These are phyloP conservation scores for Drosophila atripex DNA, from an alignment of 2,888 invertebrate species.

Conservation along the genomic window DNA sequence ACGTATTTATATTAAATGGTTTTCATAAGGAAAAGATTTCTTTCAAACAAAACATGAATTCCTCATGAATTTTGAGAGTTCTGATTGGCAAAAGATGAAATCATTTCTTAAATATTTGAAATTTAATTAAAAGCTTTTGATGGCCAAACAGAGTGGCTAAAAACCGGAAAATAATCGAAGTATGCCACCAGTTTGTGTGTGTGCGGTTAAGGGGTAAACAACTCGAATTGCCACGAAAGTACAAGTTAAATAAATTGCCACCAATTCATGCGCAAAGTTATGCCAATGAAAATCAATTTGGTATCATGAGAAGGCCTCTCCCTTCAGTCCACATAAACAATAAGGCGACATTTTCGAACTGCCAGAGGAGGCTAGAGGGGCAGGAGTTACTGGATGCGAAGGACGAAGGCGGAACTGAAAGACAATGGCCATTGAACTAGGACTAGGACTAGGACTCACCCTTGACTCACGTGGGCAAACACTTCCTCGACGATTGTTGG, in stretches of 20 bases:
- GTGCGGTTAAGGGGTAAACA: conserved; percentile 35
- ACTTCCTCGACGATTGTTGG: conserved; percentile 88
- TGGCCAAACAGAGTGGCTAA: background rate
- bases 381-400: background rate
- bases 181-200: conserved; percentile 10
- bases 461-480: conserved; percentile 84
- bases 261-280: conserved; percentile 64
- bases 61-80: background rate
- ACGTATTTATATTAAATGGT: conserved; percentile 15
- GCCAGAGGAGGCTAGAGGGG: conserved; percentile 1
- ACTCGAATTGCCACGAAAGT: conserved; percentile 27
- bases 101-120: conserved; percentile 23
- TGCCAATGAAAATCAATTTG: conserved; percentile 53
- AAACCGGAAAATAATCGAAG: conserved; percentile 22
- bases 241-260: conserved; percentile 51
- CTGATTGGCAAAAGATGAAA: background rate
- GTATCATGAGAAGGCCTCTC: conserved; percentile 37
- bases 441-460: conserved; percentile 77
- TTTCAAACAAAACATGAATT: background rate
- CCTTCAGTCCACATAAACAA: conserved; percentile 38
- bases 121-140: conserved; percentile 44
- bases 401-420: conserved; percentile 17
- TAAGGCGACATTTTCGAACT: conserved; percentile 26
- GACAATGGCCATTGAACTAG: conserved; percentile 56
- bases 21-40: background rate